Percentiles rank a stretch among this genome's conserved stretches.
These are phyloP conservation scores for Dendronephthya gigantea DNA, from an alignment of 64 coral and sea anemone species.

Conservation along the genomic window DNA sequence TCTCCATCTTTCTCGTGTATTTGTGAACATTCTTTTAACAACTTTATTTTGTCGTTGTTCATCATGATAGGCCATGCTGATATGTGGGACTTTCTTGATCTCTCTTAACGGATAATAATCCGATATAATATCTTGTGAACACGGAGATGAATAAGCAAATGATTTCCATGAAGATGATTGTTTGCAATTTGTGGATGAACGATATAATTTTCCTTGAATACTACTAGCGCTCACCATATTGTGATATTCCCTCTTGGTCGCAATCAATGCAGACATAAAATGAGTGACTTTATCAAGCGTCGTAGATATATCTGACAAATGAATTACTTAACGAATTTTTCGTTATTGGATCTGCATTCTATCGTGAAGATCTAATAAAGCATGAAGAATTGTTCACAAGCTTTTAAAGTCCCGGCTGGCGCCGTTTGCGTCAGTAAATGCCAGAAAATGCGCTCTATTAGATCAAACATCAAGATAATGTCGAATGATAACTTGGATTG, in stretches of 20 bases:
- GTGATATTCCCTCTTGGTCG: too few relatives aligned
- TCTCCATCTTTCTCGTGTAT: slow-evolving; percentile 61
- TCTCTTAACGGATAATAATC: slow-evolving; percentile 23
- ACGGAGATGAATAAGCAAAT: slow-evolving; percentile 10
- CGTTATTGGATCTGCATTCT: slow-evolving; percentile 18
- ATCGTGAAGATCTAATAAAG: slow-evolving; percentile 27
- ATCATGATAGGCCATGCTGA: neutral
- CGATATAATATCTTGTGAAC: slow-evolving; percentile 11
- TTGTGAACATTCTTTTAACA: slow-evolving; percentile 61
- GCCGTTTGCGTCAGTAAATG: slow-evolving; percentile 11
- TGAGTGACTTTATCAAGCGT: neutral
- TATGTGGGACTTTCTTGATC: slow-evolving; percentile 3
- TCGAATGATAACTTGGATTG: slow-evolving; percentile 9
- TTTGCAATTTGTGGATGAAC: neutral
- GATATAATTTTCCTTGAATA: neutral
- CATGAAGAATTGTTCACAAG: slow-evolving; percentile 17
- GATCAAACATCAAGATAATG: slow-evolving; percentile 17
- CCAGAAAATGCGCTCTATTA: slow-evolving; percentile 17
- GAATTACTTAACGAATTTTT: slow-evolving; percentile 5
- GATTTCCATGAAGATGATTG: neutral
- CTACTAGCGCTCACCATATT: neutral
- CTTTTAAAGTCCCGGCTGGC: slow-evolving; percentile 22
- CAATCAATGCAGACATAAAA: neutral
- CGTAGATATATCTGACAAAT: neutral
- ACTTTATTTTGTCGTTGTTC: neutral